Conservation (phyloP, 2,113 vertebrate genomes). For the Sceloporus tristichus region DNA sequence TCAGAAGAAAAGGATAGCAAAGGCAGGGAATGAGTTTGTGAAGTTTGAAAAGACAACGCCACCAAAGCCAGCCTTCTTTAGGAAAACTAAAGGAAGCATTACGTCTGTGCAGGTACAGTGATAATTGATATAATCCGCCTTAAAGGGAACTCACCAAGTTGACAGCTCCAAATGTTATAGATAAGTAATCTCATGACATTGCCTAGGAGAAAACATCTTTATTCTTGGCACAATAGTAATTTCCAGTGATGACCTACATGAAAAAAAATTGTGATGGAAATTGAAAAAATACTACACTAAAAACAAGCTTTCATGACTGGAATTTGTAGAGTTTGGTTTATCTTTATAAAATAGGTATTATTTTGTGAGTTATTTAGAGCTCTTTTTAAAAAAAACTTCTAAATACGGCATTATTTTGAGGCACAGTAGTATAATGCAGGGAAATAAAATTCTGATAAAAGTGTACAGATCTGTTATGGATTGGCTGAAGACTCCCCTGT, state of each 20-base stretch:
- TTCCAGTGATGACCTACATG: neutral
- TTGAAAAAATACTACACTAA: neutral
- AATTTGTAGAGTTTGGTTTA: neutral
- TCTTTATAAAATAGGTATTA: neutral
- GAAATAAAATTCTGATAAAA: neutral
- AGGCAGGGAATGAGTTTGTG: constrained; percentile 76
- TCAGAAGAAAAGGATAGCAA: constrained; percentile 67
- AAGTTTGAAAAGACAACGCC: constrained; percentile 77
- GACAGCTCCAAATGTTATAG: neutral
- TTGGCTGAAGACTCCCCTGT: neutral
- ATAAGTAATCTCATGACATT: neutral
- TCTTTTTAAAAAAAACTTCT: neutral
- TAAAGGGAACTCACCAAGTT: neutral
- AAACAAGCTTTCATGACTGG: neutral
- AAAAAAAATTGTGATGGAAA: neutral
- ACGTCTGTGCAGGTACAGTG: constrained; percentile 61
- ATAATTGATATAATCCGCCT: neutral
- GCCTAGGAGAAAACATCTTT: neutral
- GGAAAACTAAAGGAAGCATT: constrained; percentile 72
- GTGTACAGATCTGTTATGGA: neutral
- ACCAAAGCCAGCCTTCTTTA: constrained; percentile 86
- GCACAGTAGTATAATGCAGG: too few relatives aligned
- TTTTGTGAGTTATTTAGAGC: neutral
- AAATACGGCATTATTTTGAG: neutral
- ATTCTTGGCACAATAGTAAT: neutral